Evolutionary conservation across 2,797 vertebrate genomes (phyloP).

Genomic region (Mormyrops attenuatus): DNA sequence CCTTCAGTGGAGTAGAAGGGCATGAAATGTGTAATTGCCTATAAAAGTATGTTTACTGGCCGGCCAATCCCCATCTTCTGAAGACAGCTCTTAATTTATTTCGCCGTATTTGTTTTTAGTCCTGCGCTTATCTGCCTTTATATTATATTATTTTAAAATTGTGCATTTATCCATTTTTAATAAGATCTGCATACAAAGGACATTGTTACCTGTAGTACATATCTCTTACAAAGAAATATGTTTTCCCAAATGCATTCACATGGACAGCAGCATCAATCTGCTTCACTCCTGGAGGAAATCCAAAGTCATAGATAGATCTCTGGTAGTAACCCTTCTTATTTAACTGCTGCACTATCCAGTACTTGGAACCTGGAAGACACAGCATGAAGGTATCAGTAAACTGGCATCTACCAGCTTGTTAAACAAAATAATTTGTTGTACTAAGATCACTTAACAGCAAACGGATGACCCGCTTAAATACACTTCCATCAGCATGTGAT

Average conservation of each 20-base stretch:
- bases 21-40: neutral
- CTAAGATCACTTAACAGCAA: neutral
- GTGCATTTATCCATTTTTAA: neutral
- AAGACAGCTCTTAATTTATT: neutral
- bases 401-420: neutral
- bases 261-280: constrained; percentile 52
- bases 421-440: neutral
- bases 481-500: neutral
- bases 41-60: neutral
- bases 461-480: neutral
- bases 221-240: constrained; percentile 50
- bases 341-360: constrained; percentile 54
- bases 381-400: neutral
- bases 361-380: constrained; percentile 51
- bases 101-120: neutral
- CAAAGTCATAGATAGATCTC: constrained; percentile 54
- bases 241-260: constrained; percentile 47
- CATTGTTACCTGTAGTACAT: constrained; percentile 54
- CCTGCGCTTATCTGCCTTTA: neutral
- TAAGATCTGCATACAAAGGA: neutral
- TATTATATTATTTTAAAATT: neutral
- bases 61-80: neutral
- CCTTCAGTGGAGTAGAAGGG: neutral
- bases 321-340: constrained; percentile 43
- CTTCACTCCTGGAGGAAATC: constrained; percentile 47